phyloP scores from a whole-genome alignment of 2,888 invertebrate species.

The Callyntrura sp. region DNA sequence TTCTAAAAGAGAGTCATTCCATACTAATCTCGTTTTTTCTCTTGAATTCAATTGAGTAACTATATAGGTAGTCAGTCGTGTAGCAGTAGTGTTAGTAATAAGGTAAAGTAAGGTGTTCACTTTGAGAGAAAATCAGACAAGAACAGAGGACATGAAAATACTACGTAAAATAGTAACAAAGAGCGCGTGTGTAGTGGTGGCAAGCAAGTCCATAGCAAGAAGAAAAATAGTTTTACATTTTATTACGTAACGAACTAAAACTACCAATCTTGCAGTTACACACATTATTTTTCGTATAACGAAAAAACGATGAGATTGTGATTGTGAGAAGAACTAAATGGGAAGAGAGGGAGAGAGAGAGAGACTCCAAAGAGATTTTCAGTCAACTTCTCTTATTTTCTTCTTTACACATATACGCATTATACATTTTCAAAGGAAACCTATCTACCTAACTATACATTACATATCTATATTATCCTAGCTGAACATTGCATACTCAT shows the following conservation, averaged over 20 bases:
- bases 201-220: slow-evolving; percentile 23
- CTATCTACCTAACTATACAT: background rate
- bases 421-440: slow-evolving; percentile 33
- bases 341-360: background rate
- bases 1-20: slow-evolving; percentile 34
- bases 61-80: background rate
- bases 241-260: slow-evolving; percentile 37
- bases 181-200: background rate
- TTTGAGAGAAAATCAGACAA: slow-evolving; percentile 22
- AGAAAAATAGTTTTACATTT: slow-evolving; percentile 44
- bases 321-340: slow-evolving; percentile 5
- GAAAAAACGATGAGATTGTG: background rate
- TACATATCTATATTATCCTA: slow-evolving; percentile 14
- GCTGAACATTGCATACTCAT: background rate
- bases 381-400: slow-evolving; percentile 16
- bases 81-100: background rate
- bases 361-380: slow-evolving; percentile 31
- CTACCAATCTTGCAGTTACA: slow-evolving; percentile 50
- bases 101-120: slow-evolving; percentile 5
- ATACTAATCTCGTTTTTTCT: slow-evolving; percentile 36
- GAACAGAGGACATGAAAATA: slow-evolving; percentile 24
- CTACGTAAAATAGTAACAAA: slow-evolving; percentile 17
- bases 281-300: slow-evolving; percentile 33
- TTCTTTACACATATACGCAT: slow-evolving; percentile 38
- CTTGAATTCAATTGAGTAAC: slow-evolving; percentile 20